phyloP scores from a whole-genome alignment of 2,797 vertebrate genomes.

The Syncerus caffer region DNA sequence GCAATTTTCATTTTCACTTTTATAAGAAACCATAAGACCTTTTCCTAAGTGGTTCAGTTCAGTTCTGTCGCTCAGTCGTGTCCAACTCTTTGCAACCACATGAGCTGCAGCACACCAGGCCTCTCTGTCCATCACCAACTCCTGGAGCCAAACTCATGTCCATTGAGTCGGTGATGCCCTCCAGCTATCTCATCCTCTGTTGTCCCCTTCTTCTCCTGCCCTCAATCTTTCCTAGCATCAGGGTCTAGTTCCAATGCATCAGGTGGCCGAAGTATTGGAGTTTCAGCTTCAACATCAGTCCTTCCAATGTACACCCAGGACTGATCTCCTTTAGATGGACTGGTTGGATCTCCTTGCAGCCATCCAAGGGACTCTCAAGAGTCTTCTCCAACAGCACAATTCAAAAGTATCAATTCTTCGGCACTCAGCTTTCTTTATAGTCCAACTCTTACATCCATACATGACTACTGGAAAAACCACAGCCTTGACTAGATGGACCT shows the following conservation, averaged over 20 bases:
- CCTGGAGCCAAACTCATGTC: background rate
- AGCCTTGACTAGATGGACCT: rapidly evolving
- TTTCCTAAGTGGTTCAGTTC: background rate
- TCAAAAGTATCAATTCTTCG: background rate
- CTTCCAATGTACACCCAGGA: background rate
- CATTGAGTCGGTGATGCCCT: background rate
- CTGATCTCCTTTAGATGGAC: background rate
- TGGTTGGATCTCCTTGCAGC: background rate
- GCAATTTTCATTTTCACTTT: background rate
- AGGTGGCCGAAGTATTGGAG: background rate
- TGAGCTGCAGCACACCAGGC: background rate
- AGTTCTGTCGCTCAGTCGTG: background rate
- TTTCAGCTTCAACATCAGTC: background rate
- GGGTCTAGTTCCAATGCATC: background rate
- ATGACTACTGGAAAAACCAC: background rate
- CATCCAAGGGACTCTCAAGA: background rate
- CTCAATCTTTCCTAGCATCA: background rate
- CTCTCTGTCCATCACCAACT: background rate
- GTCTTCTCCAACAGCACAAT: background rate
- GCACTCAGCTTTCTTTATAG: background rate
- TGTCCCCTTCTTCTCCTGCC: background rate
- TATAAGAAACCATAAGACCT: background rate
- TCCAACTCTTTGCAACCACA: background rate
- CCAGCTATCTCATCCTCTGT: background rate
- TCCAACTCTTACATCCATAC: background rate